Evolutionary conservation across 2,888 invertebrate genomes (phyloP), one percentile per base, ranked within the genome.

Genomic region (Embidobia sp.): DNA sequence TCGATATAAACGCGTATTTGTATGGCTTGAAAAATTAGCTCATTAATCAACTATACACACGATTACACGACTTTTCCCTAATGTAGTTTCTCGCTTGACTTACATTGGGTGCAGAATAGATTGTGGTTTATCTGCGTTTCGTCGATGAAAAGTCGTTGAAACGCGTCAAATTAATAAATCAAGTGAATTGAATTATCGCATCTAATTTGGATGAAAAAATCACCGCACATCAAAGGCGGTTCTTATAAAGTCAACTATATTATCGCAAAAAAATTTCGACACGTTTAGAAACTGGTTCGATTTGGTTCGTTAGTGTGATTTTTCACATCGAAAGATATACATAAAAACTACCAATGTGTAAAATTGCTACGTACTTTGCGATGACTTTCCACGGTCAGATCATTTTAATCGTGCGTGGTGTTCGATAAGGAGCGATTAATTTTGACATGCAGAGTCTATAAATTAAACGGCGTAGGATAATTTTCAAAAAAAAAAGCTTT

Each of bases 371-470:
- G 53, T 66, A 66, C 26, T 53, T 55, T 16, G 66, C 53, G 55
- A 67, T 67, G 44, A 55, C 66, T 67, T 67, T 67, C 53, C 46
- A 46, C 55, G 57, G 57, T 69, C 69, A 59, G 69, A 69, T 69
- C 59, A 59, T 22, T 59, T 48, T 69, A 69, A 59, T 69, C 57
- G 26, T 33, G 48, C 46, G 46, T 15, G 55, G 35, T 67, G 15
- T 42, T 37, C 49, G 57, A 69, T 59, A 69, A 69, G 48, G 11
- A 48, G 48, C 59, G 59, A 40, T 67, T 67, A 67, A 57, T 48
- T 67, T 67, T 49, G 67, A 67, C 67, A 67, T 15, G 67, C 66
- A 2, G 26, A 42, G 29, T 11, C 42, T 15, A 69, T 69, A 59
- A 59, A 69, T 69, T 59, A 57, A 49, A 49, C 27, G 8, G 49